Evolutionary conservation across 2,113 vertebrate species (phyloP), one percentile per base, ranked within the genome.

Genomic region (Apistogramma diplotaenia): DNA sequence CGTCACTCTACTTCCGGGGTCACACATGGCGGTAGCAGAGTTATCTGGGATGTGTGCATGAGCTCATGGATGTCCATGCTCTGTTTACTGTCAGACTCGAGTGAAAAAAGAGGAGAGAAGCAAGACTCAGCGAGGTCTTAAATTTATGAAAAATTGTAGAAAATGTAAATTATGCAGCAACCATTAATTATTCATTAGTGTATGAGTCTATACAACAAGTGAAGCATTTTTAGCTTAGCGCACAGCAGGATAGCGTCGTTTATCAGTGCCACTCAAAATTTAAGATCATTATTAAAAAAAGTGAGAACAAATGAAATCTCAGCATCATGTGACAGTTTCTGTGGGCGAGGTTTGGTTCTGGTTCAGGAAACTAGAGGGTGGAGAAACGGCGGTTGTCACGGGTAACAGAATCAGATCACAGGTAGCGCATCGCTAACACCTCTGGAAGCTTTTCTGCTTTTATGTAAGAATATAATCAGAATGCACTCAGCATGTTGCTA

Each of bases 1-100:
- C 74, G 71, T 74, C 76, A 6, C 13, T 83, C 62, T 6, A 83
- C 88, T 88, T 89, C 89, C 87, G 74, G 88, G 79, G 89, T 89
- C 88, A 89, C 2, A 10, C 57, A 33, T 11, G 78, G 74, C 31
- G 62, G 21, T 13, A 8, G 31, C 5, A 18, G 29, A 40, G 60
- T 46, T 71, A 29, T 70, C 31, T 40, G 27, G 12, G 25, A 60
- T 16, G 8, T 19, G 31, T 31, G 11, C 46, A 8, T 33, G 8
- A 43, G 13, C 33, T 43, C 16, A 4, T 6, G 53, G 23, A 85
- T 7, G 43, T 62, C 60, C 70, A 65, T 19, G 8, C 65, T 29
- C 70, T 79, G 57, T 86, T 74, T 49, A 53, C 79, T 65, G 23
- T 56, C 25, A 0, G 7, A 40, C 35, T n/a, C 8, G 77, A 18